phyloP scores from a whole-genome alignment of 1,140 invertebrate genomes.

The Psilanteris sp. region DNA sequence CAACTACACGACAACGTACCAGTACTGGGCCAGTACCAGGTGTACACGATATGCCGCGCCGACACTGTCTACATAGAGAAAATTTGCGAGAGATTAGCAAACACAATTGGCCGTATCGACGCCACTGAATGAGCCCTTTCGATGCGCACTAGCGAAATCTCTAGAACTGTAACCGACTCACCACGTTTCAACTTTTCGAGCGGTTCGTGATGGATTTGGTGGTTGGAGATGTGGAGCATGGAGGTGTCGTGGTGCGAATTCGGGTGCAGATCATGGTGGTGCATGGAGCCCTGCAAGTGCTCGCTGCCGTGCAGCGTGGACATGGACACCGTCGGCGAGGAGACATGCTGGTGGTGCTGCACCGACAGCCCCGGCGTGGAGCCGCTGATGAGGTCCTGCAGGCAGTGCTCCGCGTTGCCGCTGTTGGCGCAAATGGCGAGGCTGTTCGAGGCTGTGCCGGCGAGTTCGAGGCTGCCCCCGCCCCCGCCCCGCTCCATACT shows the following conservation, averaged over 20 bases:
- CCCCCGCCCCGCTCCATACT: slow-evolving; percentile 78
- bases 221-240: slow-evolving; percentile 78
- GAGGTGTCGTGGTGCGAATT: slow-evolving; percentile 80
- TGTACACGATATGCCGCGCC: too few relatives aligned
- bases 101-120: too few relatives aligned
- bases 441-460: too few relatives aligned
- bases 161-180: slow-evolving; percentile 81
- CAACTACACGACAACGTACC: too few relatives aligned
- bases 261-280: slow-evolving; percentile 83
- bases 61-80: too few relatives aligned
- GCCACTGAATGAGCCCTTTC: too few relatives aligned
- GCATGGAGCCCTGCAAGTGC: slow-evolving; percentile 77
- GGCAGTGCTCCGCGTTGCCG: slow-evolving; percentile 84
- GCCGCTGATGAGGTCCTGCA: slow-evolving; percentile 85
- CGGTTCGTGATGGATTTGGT: slow-evolving; percentile 86
- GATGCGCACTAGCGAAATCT: too few relatives aligned
- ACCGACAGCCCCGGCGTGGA: slow-evolving; percentile 73
- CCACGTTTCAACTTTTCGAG: slow-evolving; percentile 91
- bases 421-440: slow-evolving; percentile 82
- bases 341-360: slow-evolving; percentile 83
- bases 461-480: slow-evolving; percentile 79
- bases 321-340: slow-evolving; percentile 85
- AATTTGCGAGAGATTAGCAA: too few relatives aligned
- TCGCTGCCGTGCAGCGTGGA: slow-evolving; percentile 79
- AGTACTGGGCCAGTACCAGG: too few relatives aligned